A percentile compares a stretch with the other conserved stretches of the same genome.
Evolutionary conservation across 2,888 invertebrate species (phyloP).

Genomic region (Tholera decimalis): DNA sequence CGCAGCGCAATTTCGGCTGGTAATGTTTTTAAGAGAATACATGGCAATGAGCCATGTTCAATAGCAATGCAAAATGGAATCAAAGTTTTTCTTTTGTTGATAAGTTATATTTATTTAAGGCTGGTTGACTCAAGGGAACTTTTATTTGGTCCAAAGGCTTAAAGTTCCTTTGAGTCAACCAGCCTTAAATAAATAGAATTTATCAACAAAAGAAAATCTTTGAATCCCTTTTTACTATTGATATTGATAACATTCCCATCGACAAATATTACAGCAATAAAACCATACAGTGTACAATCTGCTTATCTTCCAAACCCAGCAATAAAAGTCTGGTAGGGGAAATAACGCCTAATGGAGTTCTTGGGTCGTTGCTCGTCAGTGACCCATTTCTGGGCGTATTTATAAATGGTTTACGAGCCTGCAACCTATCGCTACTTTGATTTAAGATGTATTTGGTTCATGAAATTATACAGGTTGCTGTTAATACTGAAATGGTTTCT

Average conservation of each 20-base stretch:
- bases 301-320: conserved; percentile 56
- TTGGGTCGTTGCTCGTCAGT: conserved; percentile 60
- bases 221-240: too few species aligned
- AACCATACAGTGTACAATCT: conserved; percentile 54
- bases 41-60: too few species aligned
- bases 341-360: conserved; percentile 63
- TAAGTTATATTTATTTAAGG: too few species aligned
- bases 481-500: not conserved
- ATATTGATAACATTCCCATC: not conserved
- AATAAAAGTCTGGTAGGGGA: conserved; percentile 60
- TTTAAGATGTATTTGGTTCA: conserved; percentile 16
- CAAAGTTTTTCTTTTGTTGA: too few species aligned
- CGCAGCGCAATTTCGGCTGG: too few species aligned
- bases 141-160: too few species aligned
- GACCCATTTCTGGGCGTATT: conserved; percentile 66
- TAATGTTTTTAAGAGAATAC: too few species aligned
- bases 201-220: too few species aligned
- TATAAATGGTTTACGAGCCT: conserved; percentile 66
- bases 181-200: too few species aligned
- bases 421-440: conserved; percentile 51
- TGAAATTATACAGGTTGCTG: conserved; percentile 14
- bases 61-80: too few species aligned
- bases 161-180: too few species aligned
- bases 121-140: too few species aligned
- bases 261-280: conserved; percentile 19